Percentiles rank a stretch among this genome's conserved stretches.
These are phyloP conservation scores for Macrobrachium rosenbergii DNA, from an alignment of 1,140 invertebrate species.

Conservation along the genomic window DNA sequence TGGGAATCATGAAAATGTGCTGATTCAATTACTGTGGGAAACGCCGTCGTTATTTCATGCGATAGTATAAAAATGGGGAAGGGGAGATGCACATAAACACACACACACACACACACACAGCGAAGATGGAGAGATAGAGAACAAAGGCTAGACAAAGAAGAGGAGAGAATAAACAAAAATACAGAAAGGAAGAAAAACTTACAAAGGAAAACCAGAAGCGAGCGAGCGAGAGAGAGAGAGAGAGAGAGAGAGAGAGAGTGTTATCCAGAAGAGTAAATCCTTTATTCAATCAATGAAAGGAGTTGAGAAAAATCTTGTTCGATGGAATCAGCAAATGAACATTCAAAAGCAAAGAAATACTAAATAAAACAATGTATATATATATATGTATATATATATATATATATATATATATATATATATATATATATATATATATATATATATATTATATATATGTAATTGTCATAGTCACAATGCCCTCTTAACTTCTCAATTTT, in stretches of 20 bases:
- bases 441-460: conserved; percentile 19
- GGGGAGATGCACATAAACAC: no score
- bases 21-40: no score
- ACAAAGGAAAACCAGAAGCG: not conserved
- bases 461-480: not conserved
- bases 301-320: no score
- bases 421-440: conserved; percentile 14
- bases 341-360: not conserved
- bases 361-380: no score
- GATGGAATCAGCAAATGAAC: no score
- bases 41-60: no score
- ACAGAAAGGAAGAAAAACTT: not conserved
- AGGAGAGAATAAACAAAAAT: not conserved
- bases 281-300: no score
- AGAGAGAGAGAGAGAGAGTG: not conserved
- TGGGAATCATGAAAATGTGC: no score
- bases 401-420: not conserved
- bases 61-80: no score
- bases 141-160: not conserved
- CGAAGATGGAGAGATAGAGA: not conserved
- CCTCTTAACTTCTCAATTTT: no score
- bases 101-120: not conserved
- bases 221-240: not conserved
- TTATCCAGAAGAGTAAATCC: not conserved
- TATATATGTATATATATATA: not conserved